These are phyloP conservation scores for Microvelia longipes DNA, from an alignment of 1,140 invertebrate species.

Conservation along the genomic window DNA sequence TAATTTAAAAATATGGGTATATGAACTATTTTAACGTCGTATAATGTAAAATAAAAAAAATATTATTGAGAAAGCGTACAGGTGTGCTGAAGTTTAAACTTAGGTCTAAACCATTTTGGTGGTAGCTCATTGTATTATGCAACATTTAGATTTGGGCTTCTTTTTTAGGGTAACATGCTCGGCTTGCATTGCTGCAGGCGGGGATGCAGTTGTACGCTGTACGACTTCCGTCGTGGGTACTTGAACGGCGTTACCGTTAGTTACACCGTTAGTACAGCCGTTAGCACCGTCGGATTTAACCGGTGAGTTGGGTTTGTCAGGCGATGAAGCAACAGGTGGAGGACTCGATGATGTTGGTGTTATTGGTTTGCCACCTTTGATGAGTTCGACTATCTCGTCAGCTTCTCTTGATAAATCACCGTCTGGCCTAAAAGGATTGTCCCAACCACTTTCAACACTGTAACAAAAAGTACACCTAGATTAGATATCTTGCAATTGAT, in stretches of 20 bases:
- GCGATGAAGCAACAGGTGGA: conserved; percentile 27
- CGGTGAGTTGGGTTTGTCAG: conserved; percentile 19
- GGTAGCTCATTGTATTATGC: conserved; percentile 57
- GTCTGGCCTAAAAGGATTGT: conserved; percentile 92
- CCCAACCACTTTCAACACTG: conserved; percentile 87
- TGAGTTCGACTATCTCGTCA: conserved; percentile 87
- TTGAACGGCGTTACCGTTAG: conserved; percentile 21
- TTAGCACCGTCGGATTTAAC: conserved; percentile 27
- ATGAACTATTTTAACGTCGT: no score
- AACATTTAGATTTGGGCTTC: conserved; percentile 79
- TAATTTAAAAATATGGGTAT: no score
- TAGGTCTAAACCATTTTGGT: background rate
- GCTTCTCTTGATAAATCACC: conserved; percentile 87
- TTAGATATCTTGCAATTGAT: no score
- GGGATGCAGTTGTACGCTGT: conserved; percentile 47
- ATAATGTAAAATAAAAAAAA: no score
- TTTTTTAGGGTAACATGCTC: conserved; percentile 76
- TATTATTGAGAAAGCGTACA: background rate
- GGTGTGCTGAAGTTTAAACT: background rate
- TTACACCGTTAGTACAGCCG: conserved; percentile 22
- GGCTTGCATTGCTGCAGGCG: conserved; percentile 54
- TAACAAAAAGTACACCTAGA: conserved; percentile 34
- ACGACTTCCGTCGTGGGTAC: conserved; percentile 54
- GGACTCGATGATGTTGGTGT: conserved; percentile 41
- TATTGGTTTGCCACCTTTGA: conserved; percentile 75